Evolutionary conservation across 1,140 invertebrate species (phyloP), one percentile per base, ranked within the genome.

Genomic region (Drosophila repletoides): DNA sequence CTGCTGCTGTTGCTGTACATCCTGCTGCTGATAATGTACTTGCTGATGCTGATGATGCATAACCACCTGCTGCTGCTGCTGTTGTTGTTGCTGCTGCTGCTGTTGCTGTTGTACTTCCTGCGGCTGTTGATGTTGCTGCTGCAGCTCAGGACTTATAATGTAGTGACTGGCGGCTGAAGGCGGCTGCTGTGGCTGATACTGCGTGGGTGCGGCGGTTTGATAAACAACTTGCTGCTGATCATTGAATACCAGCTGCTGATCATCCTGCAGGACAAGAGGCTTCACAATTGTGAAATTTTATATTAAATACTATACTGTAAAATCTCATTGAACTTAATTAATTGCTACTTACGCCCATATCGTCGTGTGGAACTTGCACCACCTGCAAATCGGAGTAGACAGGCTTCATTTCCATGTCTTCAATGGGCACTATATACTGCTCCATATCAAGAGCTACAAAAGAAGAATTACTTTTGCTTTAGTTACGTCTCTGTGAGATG

Each of bases 191-290:
- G 72, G 83, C 33, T 84, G 80, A 29, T 84, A 86, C 31, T 84
- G 77, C 0, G 83, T 61, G 12, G 83, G 64, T 7, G 74, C 59
- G 1, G 83, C 17, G n/a, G 88, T 72, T 38, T 90, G 88, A 34
- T 90, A 90, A 5, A 90, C 88, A 38, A 90, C 86, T 45, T 89
- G 88, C 56, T 89, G 81, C 15, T 86, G 77, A 5, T 90, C 88
- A 22, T 89, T 90, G 2, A 88, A 77, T 15, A 89, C 70, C 19
- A 89, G 48, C 34, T 89, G 79, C 41, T 84, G 84, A 63, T 89
- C 88, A 3, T 89, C 88, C 46, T 83, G 88, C 5, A 89, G 49
- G 1, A 89, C 74, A 29, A 89, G 51, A 2, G 75, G 66, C 75
- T 88, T 40, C 17, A n/a, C n/a, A n/a, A n/a, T n/a, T n/a, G n/a